Evolutionary conservation across 2,797 vertebrate genomes (phyloP).

Genomic region (Micrastur ruficollis): DNA sequence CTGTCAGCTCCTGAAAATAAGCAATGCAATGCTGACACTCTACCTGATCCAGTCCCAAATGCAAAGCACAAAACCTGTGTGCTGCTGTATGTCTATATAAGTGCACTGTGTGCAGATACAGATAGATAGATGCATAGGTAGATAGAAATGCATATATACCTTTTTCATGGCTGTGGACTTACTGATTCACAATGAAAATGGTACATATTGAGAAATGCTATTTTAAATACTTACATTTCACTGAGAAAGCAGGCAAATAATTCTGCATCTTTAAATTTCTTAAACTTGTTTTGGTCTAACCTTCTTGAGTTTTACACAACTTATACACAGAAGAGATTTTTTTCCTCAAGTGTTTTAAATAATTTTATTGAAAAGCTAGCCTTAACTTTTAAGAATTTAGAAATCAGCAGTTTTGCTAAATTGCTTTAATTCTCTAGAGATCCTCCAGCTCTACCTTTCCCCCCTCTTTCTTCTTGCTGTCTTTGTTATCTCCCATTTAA

Average conservation of each 20-base stretch:
- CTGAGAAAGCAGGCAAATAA: neutral
- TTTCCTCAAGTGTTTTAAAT: neutral
- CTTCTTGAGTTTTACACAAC: neutral
- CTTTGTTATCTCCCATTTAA: conserved; percentile 39
- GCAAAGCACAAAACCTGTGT: neutral
- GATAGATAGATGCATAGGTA: neutral
- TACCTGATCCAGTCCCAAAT: neutral
- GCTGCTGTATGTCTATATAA: neutral
- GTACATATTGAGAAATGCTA: fast-evolving
- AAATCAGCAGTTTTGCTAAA: conserved; percentile 54
- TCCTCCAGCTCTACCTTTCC: neutral
- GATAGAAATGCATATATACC: neutral
- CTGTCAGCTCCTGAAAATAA: neutral
- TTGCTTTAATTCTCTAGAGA: conserved; percentile 30
- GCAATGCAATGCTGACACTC: fast-evolving
- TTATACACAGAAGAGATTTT: neutral
- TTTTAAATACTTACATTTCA: neutral
- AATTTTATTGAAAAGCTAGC: neutral
- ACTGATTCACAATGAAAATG: neutral
- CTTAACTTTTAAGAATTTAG: conserved; percentile 1
- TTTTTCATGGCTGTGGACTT: neutral
- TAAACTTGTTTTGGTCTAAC: neutral
- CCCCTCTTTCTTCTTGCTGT: neutral
- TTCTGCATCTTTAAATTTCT: neutral
- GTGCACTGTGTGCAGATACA: neutral